Evolutionary conservation across 2,888 invertebrate genomes (phyloP), one percentile per base, ranked within the genome.

Genomic region (Euclidia mi): DNA sequence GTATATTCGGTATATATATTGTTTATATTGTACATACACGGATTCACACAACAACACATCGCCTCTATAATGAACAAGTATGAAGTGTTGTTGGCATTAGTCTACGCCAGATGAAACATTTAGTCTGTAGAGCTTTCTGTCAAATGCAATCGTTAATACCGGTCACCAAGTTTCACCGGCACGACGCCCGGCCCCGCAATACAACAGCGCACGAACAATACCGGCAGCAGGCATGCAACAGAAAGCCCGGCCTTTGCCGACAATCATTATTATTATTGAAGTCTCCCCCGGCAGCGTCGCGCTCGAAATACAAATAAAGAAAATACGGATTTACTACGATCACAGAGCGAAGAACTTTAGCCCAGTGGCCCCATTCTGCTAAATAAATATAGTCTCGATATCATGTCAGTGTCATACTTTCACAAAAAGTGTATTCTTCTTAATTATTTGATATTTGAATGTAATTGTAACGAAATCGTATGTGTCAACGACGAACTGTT

Each of bases 131-230:
- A n/a, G 56, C 46, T 60, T 53, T 63, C 68, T 67, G 70, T 70
- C 73, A 65, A 75, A 68, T 61, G 65, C 71, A 71, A 70, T 63
- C 61, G 66, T 71, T 71, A 71, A 65, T 70, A 62, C 68, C 50
- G 17, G 56, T 40, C 58, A 38, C 37, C 38, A 28, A 56, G 48
- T 61, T 52, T 32, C 42, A 56, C 40, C 46, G 32, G 34, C 46
- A 45, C n/a, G n/a, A n/a, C n/a, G 31, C 40, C 28, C 52, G 52
- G 18, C 42, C 15, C n/a, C n/a, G n/a, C n/a, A n/a, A n/a, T n/a
- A 28, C 18, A 38, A 14, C 10, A 12, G 46, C 35, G 29, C 40
- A 34, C 57, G 52, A 70, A 74, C 70, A 65, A 65, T 65, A 52
- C 42, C 40, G 29, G 47, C 42, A 31, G 55, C 55, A 59, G 50